Percentiles rank a stretch among this genome's conserved stretches.
Conservation (phyloP, 2,797 vertebrate species). For the Masticophis lateralis region DNA sequence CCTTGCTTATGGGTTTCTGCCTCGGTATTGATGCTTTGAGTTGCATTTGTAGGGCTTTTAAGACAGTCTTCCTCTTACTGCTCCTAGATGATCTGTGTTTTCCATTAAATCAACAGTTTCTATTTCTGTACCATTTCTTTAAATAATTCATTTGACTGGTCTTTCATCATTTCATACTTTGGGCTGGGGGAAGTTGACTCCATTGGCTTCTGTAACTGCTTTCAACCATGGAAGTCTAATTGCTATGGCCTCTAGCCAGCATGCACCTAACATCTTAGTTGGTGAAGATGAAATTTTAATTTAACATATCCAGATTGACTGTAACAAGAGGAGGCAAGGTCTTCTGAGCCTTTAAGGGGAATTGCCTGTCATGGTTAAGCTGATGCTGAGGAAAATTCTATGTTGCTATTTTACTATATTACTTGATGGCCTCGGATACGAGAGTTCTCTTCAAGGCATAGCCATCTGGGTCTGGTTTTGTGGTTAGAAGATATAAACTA, state of each 20-base stretch:
- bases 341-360: background rate
- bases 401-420: background rate
- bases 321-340: background rate
- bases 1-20: background rate
- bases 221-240: background rate
- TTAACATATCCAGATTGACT: background rate
- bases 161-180: constrained; percentile 36
- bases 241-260: background rate
- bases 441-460: background rate
- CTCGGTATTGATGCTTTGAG: fast-evolving
- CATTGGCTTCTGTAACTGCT: background rate
- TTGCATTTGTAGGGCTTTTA: background rate
- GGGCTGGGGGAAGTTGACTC: background rate
- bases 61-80: background rate
- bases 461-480: background rate
- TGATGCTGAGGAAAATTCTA: background rate
- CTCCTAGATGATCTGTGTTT: background rate
- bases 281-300: background rate
- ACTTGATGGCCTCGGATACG: background rate
- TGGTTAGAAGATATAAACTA: background rate
- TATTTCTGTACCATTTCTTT: constrained; percentile 14
- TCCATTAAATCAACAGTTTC: background rate
- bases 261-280: background rate
- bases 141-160: background rate
- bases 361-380: background rate